Conservation (phyloP, 1,140 invertebrate genomes). For the Drosophila athabasca region DNA sequence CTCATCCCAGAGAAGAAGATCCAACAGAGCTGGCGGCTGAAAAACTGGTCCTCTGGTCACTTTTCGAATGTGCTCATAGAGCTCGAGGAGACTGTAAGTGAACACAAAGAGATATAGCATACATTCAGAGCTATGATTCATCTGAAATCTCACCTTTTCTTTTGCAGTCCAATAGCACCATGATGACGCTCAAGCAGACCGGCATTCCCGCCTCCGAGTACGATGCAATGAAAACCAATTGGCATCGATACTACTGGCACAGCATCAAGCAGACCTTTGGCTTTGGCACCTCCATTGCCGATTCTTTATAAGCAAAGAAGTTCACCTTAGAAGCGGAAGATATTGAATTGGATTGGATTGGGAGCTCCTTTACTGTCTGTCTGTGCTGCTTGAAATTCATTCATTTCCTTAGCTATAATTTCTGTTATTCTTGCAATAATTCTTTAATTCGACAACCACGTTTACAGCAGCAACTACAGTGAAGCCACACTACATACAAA, state of each 20-base stretch:
- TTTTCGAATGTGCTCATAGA: conserved; percentile 94
- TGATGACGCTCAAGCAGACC: conserved; percentile 91
- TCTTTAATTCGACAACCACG: conserved; percentile 29
- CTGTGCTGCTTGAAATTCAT: conserved; percentile 43
- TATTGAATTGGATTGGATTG: conserved; percentile 9
- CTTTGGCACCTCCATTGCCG: conserved; percentile 89
- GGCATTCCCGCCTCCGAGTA: conserved; percentile 91
- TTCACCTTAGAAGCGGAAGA: conserved; percentile 2
- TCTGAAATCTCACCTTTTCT: not conserved
- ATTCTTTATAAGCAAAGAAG: conserved; percentile 58
- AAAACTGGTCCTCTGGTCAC: conserved; percentile 96
- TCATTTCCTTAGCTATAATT: conserved; percentile 63
- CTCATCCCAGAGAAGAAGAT: conserved; percentile 93
- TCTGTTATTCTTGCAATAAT: conserved; percentile 51
- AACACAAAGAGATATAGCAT: not conserved
- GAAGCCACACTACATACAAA: conserved; percentile 23
- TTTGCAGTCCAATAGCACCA: conserved; percentile 90
- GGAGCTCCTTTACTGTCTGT: conserved; percentile 13
- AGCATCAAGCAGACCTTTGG: conserved; percentile 96
- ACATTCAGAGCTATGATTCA: not conserved
- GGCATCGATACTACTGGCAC: conserved; percentile 96
- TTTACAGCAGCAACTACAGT: conserved; percentile 26
- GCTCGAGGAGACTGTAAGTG: conserved; percentile 91
- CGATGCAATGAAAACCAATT: conserved; percentile 93
- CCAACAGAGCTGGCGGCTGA: conserved; percentile 96